These are phyloP conservation scores for Carterocephalus palaemon DNA, from an alignment of 2,888 invertebrate species.

Conservation along the genomic window DNA sequence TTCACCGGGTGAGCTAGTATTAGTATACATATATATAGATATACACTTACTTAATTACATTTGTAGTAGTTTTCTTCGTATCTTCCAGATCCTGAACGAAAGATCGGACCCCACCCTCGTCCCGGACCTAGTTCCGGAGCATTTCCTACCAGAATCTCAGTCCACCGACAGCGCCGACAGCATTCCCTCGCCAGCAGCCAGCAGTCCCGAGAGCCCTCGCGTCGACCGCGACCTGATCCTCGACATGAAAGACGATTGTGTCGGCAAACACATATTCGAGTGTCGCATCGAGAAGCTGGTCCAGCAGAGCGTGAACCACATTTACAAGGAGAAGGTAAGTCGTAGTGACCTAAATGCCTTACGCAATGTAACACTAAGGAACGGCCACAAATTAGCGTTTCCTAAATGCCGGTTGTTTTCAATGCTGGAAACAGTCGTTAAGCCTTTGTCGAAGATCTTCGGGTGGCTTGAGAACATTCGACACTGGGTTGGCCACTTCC, in stretches of 20 bases:
- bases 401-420: too few species aligned
- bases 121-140: constrained; percentile 41
- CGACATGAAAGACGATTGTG: constrained; percentile 27
- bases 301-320: constrained; percentile 65
- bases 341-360: too few species aligned
- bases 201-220: constrained; percentile 8
- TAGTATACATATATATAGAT: too few species aligned
- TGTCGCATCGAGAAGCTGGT: constrained; percentile 67
- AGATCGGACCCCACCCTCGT: constrained; percentile 52
- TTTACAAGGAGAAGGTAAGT: constrained; percentile 57
- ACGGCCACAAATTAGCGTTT: too few species aligned
- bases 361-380: too few species aligned
- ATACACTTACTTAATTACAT: too few species aligned
- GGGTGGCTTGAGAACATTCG: too few species aligned
- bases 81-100: constrained; percentile 50
- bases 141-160: constrained; percentile 24
- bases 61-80: neutral
- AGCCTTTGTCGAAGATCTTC: too few species aligned
- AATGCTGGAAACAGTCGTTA: too few species aligned
- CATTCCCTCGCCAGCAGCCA: constrained; percentile 5
- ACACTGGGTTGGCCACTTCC: too few species aligned
- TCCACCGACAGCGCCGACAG: constrained; percentile 9
- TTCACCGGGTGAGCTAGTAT: too few species aligned
- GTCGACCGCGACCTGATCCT: neutral
- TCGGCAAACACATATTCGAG: constrained; percentile 51